Base-by-base conservation (phyloP, 1,140 invertebrate species). In the Hestina assimilis region DNA sequence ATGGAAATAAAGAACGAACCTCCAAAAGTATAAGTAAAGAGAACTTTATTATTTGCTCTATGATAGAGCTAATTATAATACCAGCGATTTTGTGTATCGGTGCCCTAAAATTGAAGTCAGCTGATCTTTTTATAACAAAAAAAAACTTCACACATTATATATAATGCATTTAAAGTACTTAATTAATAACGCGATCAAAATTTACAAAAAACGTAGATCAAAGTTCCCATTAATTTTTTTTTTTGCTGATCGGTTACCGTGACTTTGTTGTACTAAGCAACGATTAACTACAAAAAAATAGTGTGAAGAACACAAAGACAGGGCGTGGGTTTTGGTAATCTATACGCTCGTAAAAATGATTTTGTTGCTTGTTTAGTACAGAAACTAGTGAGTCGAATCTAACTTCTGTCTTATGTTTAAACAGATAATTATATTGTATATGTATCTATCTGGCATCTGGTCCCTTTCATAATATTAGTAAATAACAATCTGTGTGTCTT, bases 211-310 rank as follows among this genome's bases (percentile, higher is more conserved):
- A 21, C 47, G 26, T 14, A 47, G 66, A 60, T 76, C 66, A 70
- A 72, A 70, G 63, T 69, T 74, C 68, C 59, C 68, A 72, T 71
- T 72, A 69, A 72, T 66, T 63, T 21, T 48, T 48, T 76, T 75
- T 76, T 77, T 75, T 79, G 65, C 46, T 62, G 55, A 69, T 71
- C 63, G 60, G 65, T 56, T 63, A 70, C 64, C 54, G 57, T 59
- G 60, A 75, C 74, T 66, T 64, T 63, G 62, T 72, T 73, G 52
- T 64, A 72, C 58, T 55, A 50, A 59, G 45, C 43, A 56, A 24
- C 47, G 46, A 69, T 59, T 47, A 53, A 15, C 59, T 41, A 65
- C 53, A 62, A 71, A 72, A n/a, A 72, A 72, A 69, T 65, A 26
- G 42, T 55, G 48, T 66, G 55, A 66, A 66, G 59, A 66, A 66